These are phyloP conservation scores for Acronicta alni DNA, from an alignment of 2,888 invertebrate species.

Conservation along the genomic window DNA sequence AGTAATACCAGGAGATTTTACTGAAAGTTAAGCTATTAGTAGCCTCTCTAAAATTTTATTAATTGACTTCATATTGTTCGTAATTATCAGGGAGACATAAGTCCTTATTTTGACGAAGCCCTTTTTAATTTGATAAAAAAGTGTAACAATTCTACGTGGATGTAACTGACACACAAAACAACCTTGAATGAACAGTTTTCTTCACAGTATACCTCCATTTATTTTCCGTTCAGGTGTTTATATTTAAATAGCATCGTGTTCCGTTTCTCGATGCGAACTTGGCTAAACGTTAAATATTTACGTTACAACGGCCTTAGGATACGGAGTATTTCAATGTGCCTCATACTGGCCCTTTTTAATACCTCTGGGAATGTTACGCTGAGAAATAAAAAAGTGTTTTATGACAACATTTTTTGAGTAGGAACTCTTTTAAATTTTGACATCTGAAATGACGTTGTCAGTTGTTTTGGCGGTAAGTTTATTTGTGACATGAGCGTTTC, in stretches of 20 bases:
- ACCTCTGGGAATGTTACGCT: conserved; percentile 13
- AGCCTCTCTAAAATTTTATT: too few relatives aligned
- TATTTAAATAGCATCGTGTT: conserved; percentile 52
- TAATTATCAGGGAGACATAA: too few relatives aligned
- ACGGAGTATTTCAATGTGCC: conserved; percentile 25
- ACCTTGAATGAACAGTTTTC: conserved; percentile 39
- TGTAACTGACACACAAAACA: conserved; percentile 17
- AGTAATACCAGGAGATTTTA: too few relatives aligned
- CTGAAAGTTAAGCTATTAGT: too few relatives aligned
- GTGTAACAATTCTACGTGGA: background rate
- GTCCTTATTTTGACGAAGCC: too few relatives aligned
- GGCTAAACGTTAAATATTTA: conserved; percentile 76
- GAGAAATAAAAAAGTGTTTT: conserved; percentile 10
- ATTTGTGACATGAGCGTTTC: too few relatives aligned
- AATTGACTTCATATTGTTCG: too few relatives aligned
- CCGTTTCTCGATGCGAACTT: conserved; percentile 57
- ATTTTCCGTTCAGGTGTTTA: conserved; percentile 43
- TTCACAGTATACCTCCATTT: conserved; percentile 23
- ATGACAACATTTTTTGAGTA: conserved; percentile 1
- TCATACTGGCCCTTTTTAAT: conserved; percentile 18
- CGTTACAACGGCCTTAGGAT: conserved; percentile 60
- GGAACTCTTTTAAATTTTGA: conserved; percentile 21
- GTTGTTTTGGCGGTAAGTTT: background rate
- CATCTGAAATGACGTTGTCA: conserved; percentile 44
- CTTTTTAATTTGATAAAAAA: background rate